Percentiles rank a stretch among this genome's conserved stretches.
Conservation (phyloP, 2,797 vertebrate species). For the Monodelphis domestica region DNA sequence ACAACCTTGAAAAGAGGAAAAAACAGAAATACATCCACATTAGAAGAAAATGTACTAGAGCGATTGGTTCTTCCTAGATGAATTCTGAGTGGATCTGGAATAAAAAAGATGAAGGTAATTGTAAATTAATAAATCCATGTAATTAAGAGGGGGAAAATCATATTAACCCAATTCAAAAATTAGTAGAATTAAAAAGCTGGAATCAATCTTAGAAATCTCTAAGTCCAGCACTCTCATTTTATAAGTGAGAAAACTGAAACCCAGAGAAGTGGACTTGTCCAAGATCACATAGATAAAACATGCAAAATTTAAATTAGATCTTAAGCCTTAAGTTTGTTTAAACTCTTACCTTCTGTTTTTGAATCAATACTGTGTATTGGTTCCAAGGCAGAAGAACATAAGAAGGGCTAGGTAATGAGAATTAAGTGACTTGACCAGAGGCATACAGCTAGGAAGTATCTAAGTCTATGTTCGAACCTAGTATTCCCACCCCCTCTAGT, state of each 20-base stretch:
- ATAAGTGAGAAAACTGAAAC: neutral
- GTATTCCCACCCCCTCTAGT: too few species aligned
- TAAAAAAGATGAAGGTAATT: neutral
- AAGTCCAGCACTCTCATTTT: neutral
- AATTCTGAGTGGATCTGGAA: neutral
- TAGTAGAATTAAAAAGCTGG: neutral
- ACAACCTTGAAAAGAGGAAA: neutral
- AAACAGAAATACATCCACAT: neutral
- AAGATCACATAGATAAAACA: neutral
- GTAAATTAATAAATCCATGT: neutral
- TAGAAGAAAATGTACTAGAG: neutral
- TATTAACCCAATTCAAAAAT: neutral
- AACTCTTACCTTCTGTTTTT: too few species aligned
- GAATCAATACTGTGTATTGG: too few species aligned
- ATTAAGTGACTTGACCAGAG: neutral
- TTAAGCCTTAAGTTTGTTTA: too few species aligned
- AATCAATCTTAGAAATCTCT: neutral
- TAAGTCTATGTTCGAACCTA: too few species aligned
- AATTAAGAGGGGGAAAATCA: neutral
- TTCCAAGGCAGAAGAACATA: too few species aligned
- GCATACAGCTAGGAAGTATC: neutral
- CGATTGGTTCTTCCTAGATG: neutral
- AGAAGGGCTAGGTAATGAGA: too few species aligned
- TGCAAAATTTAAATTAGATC: neutral
- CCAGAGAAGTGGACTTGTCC: neutral